Conservation (phyloP, 2,797 vertebrate species). For the Gobionotothen gibberifrons region DNA sequence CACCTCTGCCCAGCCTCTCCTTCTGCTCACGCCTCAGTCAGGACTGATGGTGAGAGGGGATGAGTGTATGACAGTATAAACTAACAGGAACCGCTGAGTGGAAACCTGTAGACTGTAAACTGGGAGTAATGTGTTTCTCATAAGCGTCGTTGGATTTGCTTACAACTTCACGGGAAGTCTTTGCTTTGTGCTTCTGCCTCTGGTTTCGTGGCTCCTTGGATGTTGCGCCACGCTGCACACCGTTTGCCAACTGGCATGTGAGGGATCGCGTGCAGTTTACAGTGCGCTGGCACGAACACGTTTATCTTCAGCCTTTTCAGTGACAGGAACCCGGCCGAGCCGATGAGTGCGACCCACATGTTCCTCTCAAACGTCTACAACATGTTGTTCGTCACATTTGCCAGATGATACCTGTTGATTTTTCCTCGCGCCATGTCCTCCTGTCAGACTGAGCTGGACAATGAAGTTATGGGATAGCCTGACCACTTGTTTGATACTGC, state of each 20-base stretch:
- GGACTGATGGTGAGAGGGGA: constrained; percentile 37
- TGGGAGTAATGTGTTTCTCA: constrained; percentile 4
- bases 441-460: constrained; percentile 71
- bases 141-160: constrained; percentile 11
- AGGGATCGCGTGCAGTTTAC: constrained; percentile 10
- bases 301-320: not conserved
- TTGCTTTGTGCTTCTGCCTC: constrained; percentile 10
- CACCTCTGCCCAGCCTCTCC: constrained; percentile 49
- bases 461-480: constrained; percentile 85
- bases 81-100: not conserved
- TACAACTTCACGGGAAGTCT: constrained; percentile 18
- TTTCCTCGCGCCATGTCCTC: constrained; percentile 69
- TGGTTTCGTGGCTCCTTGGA: constrained; percentile 28
- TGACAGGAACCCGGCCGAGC: not conserved
- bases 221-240: constrained; percentile 34
- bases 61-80: constrained; percentile 8
- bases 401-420: constrained; percentile 59
- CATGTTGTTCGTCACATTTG: constrained; percentile 9
- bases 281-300: not conserved
- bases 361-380: constrained; percentile 8
- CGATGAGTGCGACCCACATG: not conserved
- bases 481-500: constrained; percentile 79
- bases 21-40: constrained; percentile 35
- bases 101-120: constrained; percentile 9
- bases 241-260: constrained; percentile 27